These are phyloP conservation scores for Perdix hodgsoniae DNA, from an alignment of 2,797 vertebrate genomes.

Conservation along the genomic window DNA sequence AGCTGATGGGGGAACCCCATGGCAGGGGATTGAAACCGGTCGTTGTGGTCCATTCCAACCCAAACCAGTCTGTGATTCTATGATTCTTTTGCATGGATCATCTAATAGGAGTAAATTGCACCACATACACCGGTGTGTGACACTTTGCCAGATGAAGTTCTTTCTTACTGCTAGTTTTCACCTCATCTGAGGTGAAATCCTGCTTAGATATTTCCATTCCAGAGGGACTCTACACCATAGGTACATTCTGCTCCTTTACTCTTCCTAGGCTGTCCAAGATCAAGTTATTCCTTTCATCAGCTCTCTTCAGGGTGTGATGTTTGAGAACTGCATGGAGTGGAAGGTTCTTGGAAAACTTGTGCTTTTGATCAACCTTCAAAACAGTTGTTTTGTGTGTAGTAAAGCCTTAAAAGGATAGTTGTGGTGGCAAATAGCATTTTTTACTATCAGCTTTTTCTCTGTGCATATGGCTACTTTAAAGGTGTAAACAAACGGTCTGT, in stretches of 20 bases:
- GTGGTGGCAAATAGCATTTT: neutral
- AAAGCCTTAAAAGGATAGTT: neutral
- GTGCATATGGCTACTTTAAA: neutral
- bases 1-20: too few relatives aligned
- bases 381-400: neutral
- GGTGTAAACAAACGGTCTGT: neutral
- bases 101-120: neutral
- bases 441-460: neutral
- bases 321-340: neutral
- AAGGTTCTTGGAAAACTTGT: neutral
- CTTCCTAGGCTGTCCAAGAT: neutral
- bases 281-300: neutral
- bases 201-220: neutral
- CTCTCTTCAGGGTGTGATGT: neutral
- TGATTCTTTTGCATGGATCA: neutral
- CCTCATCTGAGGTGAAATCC: neutral
- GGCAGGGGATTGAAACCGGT: too few relatives aligned
- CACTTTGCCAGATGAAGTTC: neutral
- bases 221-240: neutral
- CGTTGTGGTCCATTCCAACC: too few relatives aligned
- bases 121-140: rapidly evolving
- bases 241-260: neutral
- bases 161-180: neutral
- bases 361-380: neutral
- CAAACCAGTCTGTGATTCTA: too few relatives aligned